Percentiles rank a stretch among this genome's conserved stretches.
phyloP scores from a whole-genome alignment of 2,888 invertebrate species.

The Phytoseiulus persimilis region DNA sequence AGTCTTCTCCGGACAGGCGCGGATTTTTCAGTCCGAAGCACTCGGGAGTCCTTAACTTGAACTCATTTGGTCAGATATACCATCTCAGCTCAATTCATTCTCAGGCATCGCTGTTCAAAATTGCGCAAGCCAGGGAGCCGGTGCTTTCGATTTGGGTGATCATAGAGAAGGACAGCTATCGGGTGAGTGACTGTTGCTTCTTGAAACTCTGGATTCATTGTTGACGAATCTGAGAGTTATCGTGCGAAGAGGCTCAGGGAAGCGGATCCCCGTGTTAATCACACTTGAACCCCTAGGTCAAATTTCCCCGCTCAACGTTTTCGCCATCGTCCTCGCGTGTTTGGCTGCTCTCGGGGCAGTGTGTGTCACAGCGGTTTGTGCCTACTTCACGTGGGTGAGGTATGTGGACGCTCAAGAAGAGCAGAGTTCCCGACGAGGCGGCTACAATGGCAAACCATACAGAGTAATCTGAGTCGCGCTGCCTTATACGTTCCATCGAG shows the following conservation, averaged over 20 bases:
- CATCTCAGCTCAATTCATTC: background rate
- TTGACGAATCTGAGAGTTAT: background rate
- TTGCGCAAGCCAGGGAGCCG: background rate
- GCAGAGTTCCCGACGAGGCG: background rate
- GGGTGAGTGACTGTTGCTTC: background rate
- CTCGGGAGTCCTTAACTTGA: too few species aligned
- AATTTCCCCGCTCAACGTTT: conserved; percentile 16
- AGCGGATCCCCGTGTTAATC: too few species aligned
- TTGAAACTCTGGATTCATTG: background rate
- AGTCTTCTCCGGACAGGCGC: too few species aligned
- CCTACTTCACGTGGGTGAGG: conserved; percentile 27
- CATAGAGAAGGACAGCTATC: conserved; percentile 23
- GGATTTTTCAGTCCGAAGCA: too few species aligned
- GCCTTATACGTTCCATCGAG: background rate
- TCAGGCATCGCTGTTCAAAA: background rate
- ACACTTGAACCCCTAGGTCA: background rate
- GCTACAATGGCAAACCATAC: background rate
- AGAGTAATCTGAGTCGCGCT: background rate
- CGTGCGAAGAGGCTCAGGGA: too few species aligned
- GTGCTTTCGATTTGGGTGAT: conserved; percentile 27
- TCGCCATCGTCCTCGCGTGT: conserved; percentile 10
- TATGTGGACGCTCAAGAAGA: background rate
- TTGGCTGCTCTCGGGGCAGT: background rate
- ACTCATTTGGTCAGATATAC: too few species aligned
- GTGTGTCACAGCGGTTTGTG: background rate